Base-by-base conservation (phyloP, 2,113 vertebrate genomes). In the Vimba vimba region DNA sequence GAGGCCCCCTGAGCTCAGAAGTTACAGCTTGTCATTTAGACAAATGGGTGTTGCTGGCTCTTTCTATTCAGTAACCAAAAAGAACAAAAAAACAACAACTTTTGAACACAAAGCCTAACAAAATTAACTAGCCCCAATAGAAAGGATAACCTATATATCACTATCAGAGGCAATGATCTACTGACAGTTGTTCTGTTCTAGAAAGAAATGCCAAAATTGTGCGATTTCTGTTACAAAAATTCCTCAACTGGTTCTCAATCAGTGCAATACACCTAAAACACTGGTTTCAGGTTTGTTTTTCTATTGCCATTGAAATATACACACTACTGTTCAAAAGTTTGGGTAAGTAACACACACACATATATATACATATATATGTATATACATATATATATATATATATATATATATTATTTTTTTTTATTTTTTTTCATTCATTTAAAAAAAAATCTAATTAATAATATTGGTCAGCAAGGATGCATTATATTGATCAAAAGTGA, bases 81-180 rank as follows among this genome's bases (percentile, higher is more conserved):
- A 45, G n/a, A 45, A 59, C 36, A 30, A 17, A 23, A 78, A 27
- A 21, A 78, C 69, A 57, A 21, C 36, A 55, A 1, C 62, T 5
- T 39, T 39, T 13, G 33, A 62, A 76, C 19, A 85, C 83, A 82
- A 77, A 21, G 21, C 25, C 60, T 21, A 47, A 74, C 57, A 45
- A 83, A 47, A 87, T 19, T 33, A 83, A 39, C 23, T 69, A 13
- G 52, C n/a, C 59, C 60, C 73, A 76, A 36, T 23, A 25, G 74
- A 59, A 74, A 21, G 60, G 27, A 39, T 68, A 87, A 62, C 45
- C 36, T 43, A 87, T 19, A 45, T 57, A 30, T 74, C 21, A 1
- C 8, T 43, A 43, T 36, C 68, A 71, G 23, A 25, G 21, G 39
- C 55, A 81, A 52, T 64, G 19, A 57, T 25, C 17, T 2, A 43